phyloP scores from a whole-genome alignment of 92 coral and sea anemone genomes.

The Parazoanthus darwini region DNA sequence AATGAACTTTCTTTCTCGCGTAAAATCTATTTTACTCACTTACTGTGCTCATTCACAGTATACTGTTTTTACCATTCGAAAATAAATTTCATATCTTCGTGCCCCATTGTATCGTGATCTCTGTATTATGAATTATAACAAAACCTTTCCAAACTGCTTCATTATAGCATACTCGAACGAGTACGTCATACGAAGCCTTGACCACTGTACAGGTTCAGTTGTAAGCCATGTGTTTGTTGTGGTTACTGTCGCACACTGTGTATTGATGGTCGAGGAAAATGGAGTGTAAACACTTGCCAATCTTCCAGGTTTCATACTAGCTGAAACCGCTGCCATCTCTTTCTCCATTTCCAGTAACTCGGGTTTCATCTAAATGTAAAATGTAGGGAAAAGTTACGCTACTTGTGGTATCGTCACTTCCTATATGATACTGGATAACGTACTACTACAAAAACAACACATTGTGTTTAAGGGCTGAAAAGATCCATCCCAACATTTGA shows the following conservation, averaged over 20 bases:
- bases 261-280: slow-evolving; percentile 46
- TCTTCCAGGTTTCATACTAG: slow-evolving; percentile 53
- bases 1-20: no score
- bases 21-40: no score
- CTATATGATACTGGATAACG: neutral
- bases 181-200: slow-evolving; percentile 93
- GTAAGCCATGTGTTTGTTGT: slow-evolving; percentile 77
- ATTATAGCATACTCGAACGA: slow-evolving; percentile 96
- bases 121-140: slow-evolving; percentile 47
- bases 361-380: slow-evolving; percentile 37
- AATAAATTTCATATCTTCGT: no score
- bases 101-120: neutral
- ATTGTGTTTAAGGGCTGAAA: no score
- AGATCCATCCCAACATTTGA: no score
- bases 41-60: no score
- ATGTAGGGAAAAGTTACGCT: neutral
- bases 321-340: slow-evolving; percentile 72
- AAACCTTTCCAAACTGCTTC: slow-evolving; percentile 94
- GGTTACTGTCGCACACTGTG: slow-evolving; percentile 64
- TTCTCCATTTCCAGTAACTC: slow-evolving; percentile 39
- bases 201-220: slow-evolving; percentile 97
- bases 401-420: neutral
- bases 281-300: slow-evolving; percentile 47
- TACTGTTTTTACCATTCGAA: no score
- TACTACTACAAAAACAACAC: no score